Evolutionary conservation across 2,113 vertebrate species (phyloP).

Genomic region (Plotosus lineatus): DNA sequence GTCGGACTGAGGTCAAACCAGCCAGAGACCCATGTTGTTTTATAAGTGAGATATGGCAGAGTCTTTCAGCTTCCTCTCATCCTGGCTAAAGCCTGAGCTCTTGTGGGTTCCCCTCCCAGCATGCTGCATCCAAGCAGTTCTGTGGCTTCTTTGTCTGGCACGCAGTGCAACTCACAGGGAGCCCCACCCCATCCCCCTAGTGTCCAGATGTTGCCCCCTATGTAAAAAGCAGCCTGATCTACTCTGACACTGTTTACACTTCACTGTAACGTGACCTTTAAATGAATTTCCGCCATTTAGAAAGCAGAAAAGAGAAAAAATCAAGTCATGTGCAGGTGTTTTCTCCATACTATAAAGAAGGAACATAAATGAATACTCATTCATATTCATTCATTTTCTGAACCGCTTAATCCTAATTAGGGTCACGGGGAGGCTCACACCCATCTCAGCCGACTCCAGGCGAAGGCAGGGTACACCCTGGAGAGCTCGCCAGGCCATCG

Average conservation of each 20-base stretch:
- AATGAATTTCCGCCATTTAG: neutral
- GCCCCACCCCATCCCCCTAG: slow-evolving; percentile 40
- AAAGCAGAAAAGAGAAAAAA: neutral
- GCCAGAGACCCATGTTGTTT: slow-evolving; percentile 51
- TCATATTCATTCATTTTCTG: too few relatives aligned
- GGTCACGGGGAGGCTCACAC: too few relatives aligned
- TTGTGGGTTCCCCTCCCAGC: slow-evolving; percentile 55
- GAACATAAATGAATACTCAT: too few relatives aligned
- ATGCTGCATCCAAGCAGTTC: slow-evolving; percentile 55
- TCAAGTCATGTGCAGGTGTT: neutral
- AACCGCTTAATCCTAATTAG: too few relatives aligned
- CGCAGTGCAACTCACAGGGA: slow-evolving; percentile 44
- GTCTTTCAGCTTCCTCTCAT: slow-evolving; percentile 46
- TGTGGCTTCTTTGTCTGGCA: slow-evolving; percentile 57
- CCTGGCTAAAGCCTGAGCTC: slow-evolving; percentile 49
- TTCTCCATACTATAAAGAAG: neutral
- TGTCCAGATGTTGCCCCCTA: slow-evolving; percentile 59
- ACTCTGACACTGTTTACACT: slow-evolving; percentile 9
- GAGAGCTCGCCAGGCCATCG: too few relatives aligned
- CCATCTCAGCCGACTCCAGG: too few relatives aligned
- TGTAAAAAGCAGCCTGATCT: slow-evolving; percentile 6
- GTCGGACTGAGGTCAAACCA: slow-evolving; percentile 45
- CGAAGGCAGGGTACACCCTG: too few relatives aligned
- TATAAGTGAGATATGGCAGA: slow-evolving; percentile 59
- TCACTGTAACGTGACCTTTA: slow-evolving; percentile 19